phyloP scores from a whole-genome alignment of 2,113 vertebrate species.

The Catagonus wagneri region DNA sequence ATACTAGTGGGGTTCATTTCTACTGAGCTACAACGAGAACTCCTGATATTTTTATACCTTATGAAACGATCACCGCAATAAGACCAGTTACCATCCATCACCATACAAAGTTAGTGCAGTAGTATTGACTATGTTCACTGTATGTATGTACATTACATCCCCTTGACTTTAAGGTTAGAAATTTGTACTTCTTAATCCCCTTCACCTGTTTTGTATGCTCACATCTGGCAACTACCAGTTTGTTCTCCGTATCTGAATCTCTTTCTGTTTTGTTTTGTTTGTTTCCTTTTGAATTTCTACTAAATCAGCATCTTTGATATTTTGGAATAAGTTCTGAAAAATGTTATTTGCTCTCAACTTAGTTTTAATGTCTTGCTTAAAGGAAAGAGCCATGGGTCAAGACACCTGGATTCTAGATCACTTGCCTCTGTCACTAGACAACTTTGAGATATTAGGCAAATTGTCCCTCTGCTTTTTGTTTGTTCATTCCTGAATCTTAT shows the following conservation, averaged over 20 bases:
- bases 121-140: background rate
- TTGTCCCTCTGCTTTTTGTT: background rate
- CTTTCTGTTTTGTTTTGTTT: background rate
- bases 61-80: background rate
- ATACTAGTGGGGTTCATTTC: no score
- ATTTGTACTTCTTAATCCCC: background rate
- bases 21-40: no score
- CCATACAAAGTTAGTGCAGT: background rate
- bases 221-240: background rate
- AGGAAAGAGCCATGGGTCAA: background rate
- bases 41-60: background rate
- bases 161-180: background rate
- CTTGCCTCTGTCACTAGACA: background rate
- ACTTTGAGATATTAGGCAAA: background rate
- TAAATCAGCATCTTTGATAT: slow-evolving; percentile 17
- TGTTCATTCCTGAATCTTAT: background rate
- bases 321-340: slow-evolving; percentile 22
- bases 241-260: background rate
- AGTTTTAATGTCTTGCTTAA: slow-evolving; percentile 36
- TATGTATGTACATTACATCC: background rate
- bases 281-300: background rate
- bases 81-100: background rate
- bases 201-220: background rate
- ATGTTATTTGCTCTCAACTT: background rate
- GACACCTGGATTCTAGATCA: background rate